Base-by-base conservation (phyloP, 2,797 vertebrate species). In the Passerculus sandwichensis region DNA sequence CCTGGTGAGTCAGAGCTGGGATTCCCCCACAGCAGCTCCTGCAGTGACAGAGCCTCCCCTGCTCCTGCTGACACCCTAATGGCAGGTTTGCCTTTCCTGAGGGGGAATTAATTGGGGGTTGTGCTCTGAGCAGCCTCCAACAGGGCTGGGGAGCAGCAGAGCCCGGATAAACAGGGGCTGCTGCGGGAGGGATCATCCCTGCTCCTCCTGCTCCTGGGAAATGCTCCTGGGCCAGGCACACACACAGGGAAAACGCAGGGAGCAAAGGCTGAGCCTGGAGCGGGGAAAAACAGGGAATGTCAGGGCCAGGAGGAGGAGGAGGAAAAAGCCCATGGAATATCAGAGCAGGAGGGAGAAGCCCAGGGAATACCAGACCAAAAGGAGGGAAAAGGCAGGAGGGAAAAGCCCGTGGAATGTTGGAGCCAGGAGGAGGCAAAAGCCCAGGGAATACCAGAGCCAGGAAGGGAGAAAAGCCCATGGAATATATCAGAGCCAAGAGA, bases 51-150 rank as follows among this genome's bases (percentile, higher is more conserved):
- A 47, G 5, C 77, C 85, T 32, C 77, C 1, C 75, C 7, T 8
- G 5, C 89, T 71, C 85, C 85, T 10, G 38, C 83, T 85, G 90
- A 83, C 93, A 54, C 0, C 8, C 54, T 96, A 93, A 96, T 91
- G 86, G 75, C 90, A 95, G 89, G 93, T 96, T 96, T 66, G 9
- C 81, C 45, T 94, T 93, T 47, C 95, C 77, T 8, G n/a, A 0
- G 51, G 61, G 66, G 80, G 87, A 74, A 62, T 59, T 94, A 75
- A 96, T 94, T 85, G n/a, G 74, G 81, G 89, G 72, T 88, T 83
- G 0, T 0, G 88, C 85, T 19, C 4, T 0, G 16, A 90, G 83
- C 5, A 6, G 51, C 88, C 72, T 40, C 65, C 6, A 5, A 40
- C 40, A 40, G 30, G 66, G 66, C n/a, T 3, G 5, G 84, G 70